Evolutionary conservation across 1,140 invertebrate species (phyloP), one percentile per base, ranked within the genome.

Genomic region (Drosophila pruinosa): DNA sequence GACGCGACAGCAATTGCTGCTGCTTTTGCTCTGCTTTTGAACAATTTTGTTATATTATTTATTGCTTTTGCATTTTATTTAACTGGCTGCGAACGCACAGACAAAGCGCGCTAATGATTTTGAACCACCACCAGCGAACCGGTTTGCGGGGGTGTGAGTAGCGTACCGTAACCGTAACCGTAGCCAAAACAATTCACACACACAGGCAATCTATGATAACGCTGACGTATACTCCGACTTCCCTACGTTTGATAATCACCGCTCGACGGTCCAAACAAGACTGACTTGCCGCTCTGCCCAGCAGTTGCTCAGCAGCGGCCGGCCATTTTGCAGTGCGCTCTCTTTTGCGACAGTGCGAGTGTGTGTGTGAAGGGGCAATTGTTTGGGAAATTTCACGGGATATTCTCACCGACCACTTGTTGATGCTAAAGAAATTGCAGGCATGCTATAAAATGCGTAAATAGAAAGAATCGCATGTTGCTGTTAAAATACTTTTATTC

Each of bases 221-320:
- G 56, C 47, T 54, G 61, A 86, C 73, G 69, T 65, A 70, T 59
- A 41, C 53, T 64, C 54, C 52, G 56, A 61, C 62, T 57, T 26
- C 31, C 31, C 19, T 26, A 53, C 31, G 52, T 43, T 75, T 67
- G 68, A 63, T 64, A 54, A 62, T 57, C 62, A 74, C 38, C 56
- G 48, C 75, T 78, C 76, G 72, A 85, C 81, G 77, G 77, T 77
- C 81, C 50, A 86, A 73, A 77, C 69, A 69, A 81, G 77, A 86
- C 76, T 85, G 47, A 82, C 57, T 22, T 22, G 10, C 4, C 59
- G 54, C 41, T 17, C 41, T 24, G 50, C 10, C 22, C 52, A 26
- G 5, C 41, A 63, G 43, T 61, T 21, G 28, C 28, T 38, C 12
- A 38, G 45, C n/a, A 61, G 14, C 70, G 36, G 58, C 77, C 77